Evolutionary conservation across 2,797 vertebrate species (phyloP), one percentile per base, ranked within the genome.

Genomic region (Heterohyrax brucei): DNA sequence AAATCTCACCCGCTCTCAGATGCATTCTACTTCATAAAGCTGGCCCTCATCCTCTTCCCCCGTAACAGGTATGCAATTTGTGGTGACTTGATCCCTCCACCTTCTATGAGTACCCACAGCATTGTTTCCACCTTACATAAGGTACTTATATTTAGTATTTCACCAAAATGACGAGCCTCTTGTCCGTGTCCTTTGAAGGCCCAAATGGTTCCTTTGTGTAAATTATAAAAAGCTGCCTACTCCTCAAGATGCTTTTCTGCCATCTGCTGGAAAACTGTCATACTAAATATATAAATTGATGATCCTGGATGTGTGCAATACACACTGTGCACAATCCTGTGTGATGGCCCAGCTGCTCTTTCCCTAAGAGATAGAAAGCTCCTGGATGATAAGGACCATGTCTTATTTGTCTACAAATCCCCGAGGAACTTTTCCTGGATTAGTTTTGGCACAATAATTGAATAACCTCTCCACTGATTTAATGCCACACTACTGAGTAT

Each of bases 191-290:
- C 28, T 84, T 68, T 75, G 22, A 96, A 95, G 70, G 82, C 22
- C 81, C 85, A 90, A 96, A 93, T 22, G 81, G 33, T 68, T 89
- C 56, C 70, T 93, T 84, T 30, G 21, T 56, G 24, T 50, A 95
- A 95, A 95, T 48, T 86, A 91, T 72, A 81, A 96, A 94, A 94
- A 87, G 30, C 18, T 87, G 93, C 72, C 75, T 76, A 39, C 53
- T 95, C 80, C 46, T 96, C 46, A 97, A 95, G 91, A 95, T 76
- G 70, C 14, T 85, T 96, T 66, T 89, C 79, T 95, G 89, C 80
- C 79, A 95, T 94, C 76, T 96, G 73, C 88, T 93, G 81, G 82
- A 96, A 93, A 96, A 93, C 0, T 89, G 44, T 92, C 77, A 70
- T 22, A 97, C 68, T 78, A 92, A 95, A 50, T 59, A 78, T 12